phyloP scores from a whole-genome alignment of 2,888 invertebrate genomes.

The Nymphalis c-album region DNA sequence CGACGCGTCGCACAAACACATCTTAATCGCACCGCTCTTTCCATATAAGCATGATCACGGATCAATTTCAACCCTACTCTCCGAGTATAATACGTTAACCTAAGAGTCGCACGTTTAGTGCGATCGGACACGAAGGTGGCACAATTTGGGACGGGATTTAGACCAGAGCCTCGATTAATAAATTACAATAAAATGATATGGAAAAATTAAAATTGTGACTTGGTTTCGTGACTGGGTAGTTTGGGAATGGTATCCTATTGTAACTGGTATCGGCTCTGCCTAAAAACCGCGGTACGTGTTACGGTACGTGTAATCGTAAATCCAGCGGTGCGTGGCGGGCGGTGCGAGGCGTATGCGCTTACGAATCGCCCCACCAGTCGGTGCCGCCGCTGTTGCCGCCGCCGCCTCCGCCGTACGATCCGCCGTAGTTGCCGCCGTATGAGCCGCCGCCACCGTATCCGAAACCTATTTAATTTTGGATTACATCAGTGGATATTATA shows the following conservation, averaged over 20 bases:
- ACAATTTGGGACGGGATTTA: conserved; percentile 30
- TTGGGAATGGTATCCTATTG: conserved; percentile 1
- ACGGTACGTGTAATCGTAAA: background rate
- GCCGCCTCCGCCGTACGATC: conserved; percentile 72
- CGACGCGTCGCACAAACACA: conserved; percentile 53
- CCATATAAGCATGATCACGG: conserved; percentile 49
- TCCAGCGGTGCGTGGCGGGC: conserved; percentile 28
- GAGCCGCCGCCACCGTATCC: conserved; percentile 66
- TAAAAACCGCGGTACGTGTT: conserved; percentile 2
- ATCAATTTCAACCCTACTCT: conserved; percentile 69
- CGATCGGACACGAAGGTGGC: conserved; percentile 31
- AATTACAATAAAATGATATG: conserved; percentile 22
- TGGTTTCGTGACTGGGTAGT: conserved; percentile 10
- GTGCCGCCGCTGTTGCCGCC: conserved; percentile 73
- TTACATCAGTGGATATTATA: background rate
- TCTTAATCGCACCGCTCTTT: conserved; percentile 50
- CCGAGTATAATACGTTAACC: conserved; percentile 53
- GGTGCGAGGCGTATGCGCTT: conserved; percentile 47
- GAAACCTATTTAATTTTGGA: conserved; percentile 48
- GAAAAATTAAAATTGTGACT: conserved; percentile 24
- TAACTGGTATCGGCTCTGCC: conserved; percentile 17
- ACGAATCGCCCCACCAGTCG: conserved; percentile 77
- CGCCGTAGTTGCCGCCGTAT: conserved; percentile 74
- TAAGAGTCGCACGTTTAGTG: conserved; percentile 12
- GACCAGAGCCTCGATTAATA: conserved; percentile 19